Conservation (phyloP, 1,140 invertebrate species). For the Acarapis woodi region DNA sequence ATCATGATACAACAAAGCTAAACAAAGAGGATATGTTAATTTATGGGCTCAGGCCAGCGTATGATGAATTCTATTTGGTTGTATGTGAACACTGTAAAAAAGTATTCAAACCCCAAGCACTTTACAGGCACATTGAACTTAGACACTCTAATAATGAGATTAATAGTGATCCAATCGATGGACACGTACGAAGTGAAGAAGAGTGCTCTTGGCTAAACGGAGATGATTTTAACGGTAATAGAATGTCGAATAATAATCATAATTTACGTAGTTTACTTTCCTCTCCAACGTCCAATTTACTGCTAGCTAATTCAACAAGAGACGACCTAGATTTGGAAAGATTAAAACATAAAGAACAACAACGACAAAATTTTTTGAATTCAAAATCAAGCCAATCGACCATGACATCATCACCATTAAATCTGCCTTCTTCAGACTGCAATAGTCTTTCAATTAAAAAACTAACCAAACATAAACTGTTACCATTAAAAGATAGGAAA, state of each 20-base stretch:
- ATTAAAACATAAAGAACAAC: no score
- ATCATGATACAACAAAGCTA: no score
- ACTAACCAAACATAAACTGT: constrained; percentile 10
- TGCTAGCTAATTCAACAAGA: no score
- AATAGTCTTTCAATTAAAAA: background rate
- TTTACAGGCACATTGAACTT: constrained; percentile 19
- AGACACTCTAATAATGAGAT: background rate
- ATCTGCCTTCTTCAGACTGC: no score
- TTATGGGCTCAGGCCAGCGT: constrained; percentile 23
- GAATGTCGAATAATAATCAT: background rate
- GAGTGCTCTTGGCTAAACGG: no score
- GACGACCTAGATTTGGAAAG: no score
- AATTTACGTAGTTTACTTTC: background rate
- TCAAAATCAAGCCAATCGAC: no score
- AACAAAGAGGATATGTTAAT: constrained; percentile 23
- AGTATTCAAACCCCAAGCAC: constrained; percentile 23
- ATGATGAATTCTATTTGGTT: constrained; percentile 23
- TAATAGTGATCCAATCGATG: no score
- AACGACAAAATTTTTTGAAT: no score
- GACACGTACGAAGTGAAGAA: no score
- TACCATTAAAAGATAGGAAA: constrained; percentile 33
- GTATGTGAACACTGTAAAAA: constrained; percentile 23
- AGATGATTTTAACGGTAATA: no score
- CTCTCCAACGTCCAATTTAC: background rate
- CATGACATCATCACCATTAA: no score